Evolutionary conservation across 23 tunicate species (phyloP).

Genomic region (Corella eumyota): DNA sequence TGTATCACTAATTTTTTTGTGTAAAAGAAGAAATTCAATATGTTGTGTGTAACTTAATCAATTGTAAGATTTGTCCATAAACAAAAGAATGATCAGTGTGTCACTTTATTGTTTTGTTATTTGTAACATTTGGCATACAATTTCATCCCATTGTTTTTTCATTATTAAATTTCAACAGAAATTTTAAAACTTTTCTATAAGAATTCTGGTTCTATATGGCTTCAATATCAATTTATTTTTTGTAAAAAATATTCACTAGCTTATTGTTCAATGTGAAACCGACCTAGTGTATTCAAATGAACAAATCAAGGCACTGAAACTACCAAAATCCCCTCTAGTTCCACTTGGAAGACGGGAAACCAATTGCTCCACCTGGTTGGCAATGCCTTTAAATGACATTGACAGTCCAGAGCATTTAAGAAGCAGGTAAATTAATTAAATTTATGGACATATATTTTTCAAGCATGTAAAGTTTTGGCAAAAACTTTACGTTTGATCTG

Average conservation of each 20-base stretch:
- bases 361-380: constrained; percentile 41
- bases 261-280: constrained; percentile 46
- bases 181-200: too few species aligned
- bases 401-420: constrained; percentile 34
- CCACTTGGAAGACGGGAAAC: constrained; percentile 66
- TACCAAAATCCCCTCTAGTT: constrained; percentile 53
- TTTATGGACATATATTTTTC: not conserved
- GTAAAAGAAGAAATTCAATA: too few species aligned
- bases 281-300: constrained; percentile 40
- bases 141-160: too few species aligned
- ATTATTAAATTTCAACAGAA: too few species aligned
- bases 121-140: too few species aligned
- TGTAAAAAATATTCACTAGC: constrained; percentile 15
- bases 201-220: too few species aligned
- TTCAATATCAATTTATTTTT: too few species aligned
- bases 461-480: not conserved
- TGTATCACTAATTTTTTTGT: too few species aligned
- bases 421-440: constrained; percentile 18
- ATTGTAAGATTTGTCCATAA: too few species aligned
- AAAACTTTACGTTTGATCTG: not conserved
- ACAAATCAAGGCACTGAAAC: constrained; percentile 16
- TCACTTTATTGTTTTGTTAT: too few species aligned
- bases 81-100: too few species aligned
- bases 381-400: constrained; percentile 41
- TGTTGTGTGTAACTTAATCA: too few species aligned